Base-by-base conservation (phyloP, 2,113 vertebrate genomes). In the Zosterops japonicus region DNA sequence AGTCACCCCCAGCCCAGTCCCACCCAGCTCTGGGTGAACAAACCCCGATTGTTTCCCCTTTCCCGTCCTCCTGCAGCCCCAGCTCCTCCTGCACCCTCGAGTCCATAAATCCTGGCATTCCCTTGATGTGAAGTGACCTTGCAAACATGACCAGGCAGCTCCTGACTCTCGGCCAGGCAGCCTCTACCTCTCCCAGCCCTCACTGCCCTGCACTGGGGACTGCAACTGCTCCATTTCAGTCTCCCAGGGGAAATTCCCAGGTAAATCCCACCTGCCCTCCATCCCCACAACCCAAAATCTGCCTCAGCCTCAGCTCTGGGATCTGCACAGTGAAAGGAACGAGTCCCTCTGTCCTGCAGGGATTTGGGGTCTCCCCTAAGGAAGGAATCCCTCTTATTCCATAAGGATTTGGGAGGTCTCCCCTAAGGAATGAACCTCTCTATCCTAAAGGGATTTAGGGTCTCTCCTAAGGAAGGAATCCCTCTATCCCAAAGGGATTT, bases 261-360 rank as follows among this genome's bases (percentile, higher is more conserved):
- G 8, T 14, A 44, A 80, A 67, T 31, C 63, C 50, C 63, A 8
- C 39, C 60, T 28, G 39, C 16, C 41, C 56, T 46, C 9, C n/a
- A 56, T 15, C 16, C 50, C 27, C 49, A 29, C 33, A 17, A 19
- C 4, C 36, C 76, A 29, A 65, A 65, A 53, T 20, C 49, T 79
- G 60, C 47, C 76, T 36, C 2, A 0, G 29, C 3, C 19, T 24
- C 31, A 21, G 24, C 24, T 52, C 14, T 0, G 1, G 60, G 39
- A 2, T 33, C 28, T 77, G 57, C 44, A 61, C 12, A 47, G 24
- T 11, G 75, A 28, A 27, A 63, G 31, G 47, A 78, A 39, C 0
- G 12, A 14, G 8, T 5, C 28, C 61, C 41, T 31, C 24, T 50
- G 49, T 50, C n/a, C 46, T 20, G 4, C n/a, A 53, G 35, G 49